phyloP scores from a whole-genome alignment of 2,888 invertebrate species.

The Netelia fuscicornis region DNA sequence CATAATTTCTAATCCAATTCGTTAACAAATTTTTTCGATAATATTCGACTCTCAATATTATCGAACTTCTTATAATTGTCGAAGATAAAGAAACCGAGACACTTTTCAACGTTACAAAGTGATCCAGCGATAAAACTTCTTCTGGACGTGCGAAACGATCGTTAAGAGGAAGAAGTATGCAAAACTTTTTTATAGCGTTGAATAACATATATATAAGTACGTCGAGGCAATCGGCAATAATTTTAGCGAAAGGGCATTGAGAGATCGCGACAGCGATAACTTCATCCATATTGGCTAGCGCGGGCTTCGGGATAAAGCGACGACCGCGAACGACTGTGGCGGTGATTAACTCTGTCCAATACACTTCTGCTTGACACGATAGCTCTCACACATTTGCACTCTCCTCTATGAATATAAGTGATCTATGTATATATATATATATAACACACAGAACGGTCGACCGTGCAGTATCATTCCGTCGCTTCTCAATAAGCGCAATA shows the following conservation, averaged over 20 bases:
- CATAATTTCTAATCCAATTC: not conserved
- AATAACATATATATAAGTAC: not conserved
- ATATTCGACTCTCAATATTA: not conserved
- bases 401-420: constrained; percentile 22
- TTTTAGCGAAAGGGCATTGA: constrained; percentile 33
- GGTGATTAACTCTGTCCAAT: constrained; percentile 70
- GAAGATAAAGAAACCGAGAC: not conserved
- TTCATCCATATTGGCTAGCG: constrained; percentile 76
- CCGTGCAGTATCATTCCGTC: constrained; percentile 52
- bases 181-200: not conserved
- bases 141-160: not conserved
- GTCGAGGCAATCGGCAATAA: constrained; percentile 52
- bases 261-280: constrained; percentile 50
- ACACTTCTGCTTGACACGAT: constrained; percentile 70
- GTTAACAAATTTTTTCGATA: not conserved
- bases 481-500: constrained; percentile 83
- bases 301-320: constrained; percentile 67
- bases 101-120: not conserved
- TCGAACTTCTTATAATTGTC: not conserved
- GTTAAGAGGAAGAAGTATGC: not conserved
- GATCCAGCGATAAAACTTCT: not conserved
- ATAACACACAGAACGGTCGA: constrained; percentile 22
- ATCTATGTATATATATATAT: not conserved
- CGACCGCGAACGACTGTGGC: constrained; percentile 70
- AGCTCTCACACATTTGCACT: constrained; percentile 35